Evolutionary conservation across 2,888 invertebrate genomes (phyloP), one percentile per base, ranked within the genome.

Genomic region (Idaea dimidiata): DNA sequence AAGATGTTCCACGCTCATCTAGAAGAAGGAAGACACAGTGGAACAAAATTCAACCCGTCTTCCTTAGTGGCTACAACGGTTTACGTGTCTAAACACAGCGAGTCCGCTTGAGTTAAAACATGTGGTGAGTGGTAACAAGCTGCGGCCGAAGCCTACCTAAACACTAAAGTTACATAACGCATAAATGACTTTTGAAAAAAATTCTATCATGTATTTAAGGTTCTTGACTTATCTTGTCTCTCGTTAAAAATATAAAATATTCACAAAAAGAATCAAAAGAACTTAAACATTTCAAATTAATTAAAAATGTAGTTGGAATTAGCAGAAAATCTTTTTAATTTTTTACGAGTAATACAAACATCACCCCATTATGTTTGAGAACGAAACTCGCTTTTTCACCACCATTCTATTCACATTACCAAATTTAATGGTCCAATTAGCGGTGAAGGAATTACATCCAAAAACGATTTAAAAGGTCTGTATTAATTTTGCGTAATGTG

Each of bases 401-500:
- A 57, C 57, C n/a, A 57, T 57, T 14, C 43, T 10, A 43, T 43
- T 43, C 43, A 43, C 43, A 58, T 55, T 59, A 17, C 18, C 54
- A 43, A 33, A 43, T 54, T 57, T 64, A 14, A 66, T 63, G 60
- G 59, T 60, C 63, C 66, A 66, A 66, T 66, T 66, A 64, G 59
- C 60, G 60, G 60, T 43, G 58, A 63, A 62, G 62, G 59, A 57
- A 60, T 60, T 60, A 59, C 55, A 56, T 17, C 17, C 24, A 24
- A 54, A 56, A 16, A 17, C 16, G 59, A 60, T 69, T 66, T 61
- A 64, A 65, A 63, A 66, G 62, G 59, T 64, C 59, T 59, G 62
- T 66, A 67, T 68, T 66, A 61, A 67, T 71, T 68, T 66, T 67
- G 62, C 63, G 58, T 74, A 72, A 75, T 66, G 68, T 65, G 66